Conservation (phyloP, 2,888 invertebrate genomes). For the Pollenia labialis region DNA sequence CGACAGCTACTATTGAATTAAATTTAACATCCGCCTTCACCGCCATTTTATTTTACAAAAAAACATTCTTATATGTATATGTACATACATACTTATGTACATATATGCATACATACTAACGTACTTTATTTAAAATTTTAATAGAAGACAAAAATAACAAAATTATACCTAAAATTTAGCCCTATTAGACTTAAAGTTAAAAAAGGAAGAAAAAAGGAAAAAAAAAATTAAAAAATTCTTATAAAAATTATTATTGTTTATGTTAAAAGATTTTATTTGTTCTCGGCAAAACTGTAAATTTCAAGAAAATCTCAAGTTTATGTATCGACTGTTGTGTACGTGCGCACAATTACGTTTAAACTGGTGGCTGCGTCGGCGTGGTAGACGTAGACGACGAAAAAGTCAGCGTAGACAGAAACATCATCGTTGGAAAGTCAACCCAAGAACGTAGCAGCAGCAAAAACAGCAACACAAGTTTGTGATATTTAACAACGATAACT, state of each 20-base stretch:
- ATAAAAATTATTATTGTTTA: slow-evolving; percentile 45
- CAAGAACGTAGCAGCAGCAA: slow-evolving; percentile 42
- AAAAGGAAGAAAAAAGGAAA: neutral
- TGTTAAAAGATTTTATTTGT: slow-evolving; percentile 61
- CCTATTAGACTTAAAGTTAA: slow-evolving; percentile 15
- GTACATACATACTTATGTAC: neutral
- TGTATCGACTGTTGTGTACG: slow-evolving; percentile 79
- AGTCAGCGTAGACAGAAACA: slow-evolving; percentile 77
- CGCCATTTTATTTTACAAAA: slow-evolving; percentile 29
- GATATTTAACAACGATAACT: slow-evolving; percentile 54
- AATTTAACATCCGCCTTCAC: slow-evolving; percentile 51
- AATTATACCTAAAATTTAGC: neutral
- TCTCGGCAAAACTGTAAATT: slow-evolving; percentile 59
- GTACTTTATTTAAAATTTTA: neutral
- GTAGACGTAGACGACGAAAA: slow-evolving; percentile 75
- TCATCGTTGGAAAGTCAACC: slow-evolving; percentile 77
- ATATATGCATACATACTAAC: neutral
- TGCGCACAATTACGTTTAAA: slow-evolving; percentile 78
- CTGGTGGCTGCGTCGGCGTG: slow-evolving; percentile 76
- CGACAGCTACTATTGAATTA: slow-evolving; percentile 35
- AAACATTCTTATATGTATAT: neutral
- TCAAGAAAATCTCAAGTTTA: slow-evolving; percentile 75
- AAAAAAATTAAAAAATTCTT: neutral
- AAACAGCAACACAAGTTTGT: slow-evolving; percentile 45
- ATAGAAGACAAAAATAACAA: neutral